These are phyloP conservation scores for Drosophila borborema DNA, from an alignment of 2,888 invertebrate genomes.

Conservation along the genomic window DNA sequence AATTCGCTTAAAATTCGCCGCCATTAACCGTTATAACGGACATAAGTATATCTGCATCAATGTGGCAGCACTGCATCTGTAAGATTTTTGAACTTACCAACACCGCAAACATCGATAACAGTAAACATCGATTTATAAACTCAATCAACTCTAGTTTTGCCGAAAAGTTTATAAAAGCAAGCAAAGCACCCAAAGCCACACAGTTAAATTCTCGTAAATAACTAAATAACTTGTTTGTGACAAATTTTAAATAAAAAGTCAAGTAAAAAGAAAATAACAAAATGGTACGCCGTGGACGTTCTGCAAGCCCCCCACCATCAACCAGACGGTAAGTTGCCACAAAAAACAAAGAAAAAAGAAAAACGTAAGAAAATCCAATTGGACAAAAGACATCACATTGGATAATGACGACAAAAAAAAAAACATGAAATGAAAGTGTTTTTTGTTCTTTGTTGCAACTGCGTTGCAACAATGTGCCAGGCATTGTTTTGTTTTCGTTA, in stretches of 20 bases:
- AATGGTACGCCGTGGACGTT: slow-evolving; percentile 92
- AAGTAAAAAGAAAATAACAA: slow-evolving; percentile 56
- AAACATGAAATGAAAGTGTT: slow-evolving; percentile 1
- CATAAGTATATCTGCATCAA: background rate
- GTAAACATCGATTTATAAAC: slow-evolving; percentile 11
- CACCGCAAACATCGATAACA: slow-evolving; percentile 16
- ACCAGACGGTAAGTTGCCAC: slow-evolving; percentile 86
- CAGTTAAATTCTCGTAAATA: slow-evolving; percentile 57
- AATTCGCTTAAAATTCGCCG: slow-evolving; percentile 17
- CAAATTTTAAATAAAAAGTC: slow-evolving; percentile 16
- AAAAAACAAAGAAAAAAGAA: too few species aligned
- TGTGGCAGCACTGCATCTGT: slow-evolving; percentile 24
- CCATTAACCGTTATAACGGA: slow-evolving; percentile 48
- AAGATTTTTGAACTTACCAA: background rate
- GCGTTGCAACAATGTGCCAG: background rate
- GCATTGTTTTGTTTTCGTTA: background rate
- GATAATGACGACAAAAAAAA: slow-evolving; percentile 9
- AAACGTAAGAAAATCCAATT: slow-evolving; percentile 13
- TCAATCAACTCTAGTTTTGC: slow-evolving; percentile 9
- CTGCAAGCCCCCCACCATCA: slow-evolving; percentile 89
- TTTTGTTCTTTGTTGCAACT: background rate
- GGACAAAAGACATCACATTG: slow-evolving; percentile 11
- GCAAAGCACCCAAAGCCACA: slow-evolving; percentile 23
- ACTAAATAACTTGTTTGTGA: slow-evolving; percentile 31
- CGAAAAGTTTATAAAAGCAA: slow-evolving; percentile 51